These are phyloP conservation scores for Eunapius fragilis DNA, from an alignment of 37 sponge, comb jelly and placozoan species.

Conservation along the genomic window DNA sequence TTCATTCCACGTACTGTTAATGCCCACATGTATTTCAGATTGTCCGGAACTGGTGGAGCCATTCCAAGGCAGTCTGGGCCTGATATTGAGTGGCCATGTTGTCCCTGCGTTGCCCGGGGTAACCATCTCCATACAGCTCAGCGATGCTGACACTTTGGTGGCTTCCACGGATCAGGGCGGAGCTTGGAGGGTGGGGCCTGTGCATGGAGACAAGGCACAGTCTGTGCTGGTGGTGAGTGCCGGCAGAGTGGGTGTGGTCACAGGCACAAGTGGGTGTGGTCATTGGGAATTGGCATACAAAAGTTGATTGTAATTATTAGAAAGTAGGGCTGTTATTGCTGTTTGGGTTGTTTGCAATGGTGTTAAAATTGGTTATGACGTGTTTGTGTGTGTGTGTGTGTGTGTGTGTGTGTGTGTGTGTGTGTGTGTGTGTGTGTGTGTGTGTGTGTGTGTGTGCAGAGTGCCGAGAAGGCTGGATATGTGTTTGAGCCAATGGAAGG, in stretches of 20 bases:
- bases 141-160: slow-evolving; percentile 6
- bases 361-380: background rate
- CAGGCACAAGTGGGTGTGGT: slow-evolving; percentile 11
- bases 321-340: too few species aligned
- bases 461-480: slow-evolving; percentile 62
- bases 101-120: slow-evolving; percentile 62
- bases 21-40: slow-evolving; percentile 11
- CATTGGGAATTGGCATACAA: too few species aligned
- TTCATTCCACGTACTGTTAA: background rate
- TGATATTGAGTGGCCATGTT: slow-evolving; percentile 58
- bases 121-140: slow-evolving; percentile 16
- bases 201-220: background rate
- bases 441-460: background rate
- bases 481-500: slow-evolving; percentile 33
- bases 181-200: background rate
- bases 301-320: background rate
- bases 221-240: background rate
- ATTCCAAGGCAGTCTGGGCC: slow-evolving; percentile 65
- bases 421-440: background rate
- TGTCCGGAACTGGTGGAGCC: slow-evolving; percentile 71
- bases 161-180: slow-evolving; percentile 18
- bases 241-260: background rate
- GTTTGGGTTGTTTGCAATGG: background rate
- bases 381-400: background rate
- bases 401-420: background rate